These are phyloP conservation scores for Urosaurus nigricauda DNA, from an alignment of 2,797 vertebrate species.

Conservation along the genomic window DNA sequence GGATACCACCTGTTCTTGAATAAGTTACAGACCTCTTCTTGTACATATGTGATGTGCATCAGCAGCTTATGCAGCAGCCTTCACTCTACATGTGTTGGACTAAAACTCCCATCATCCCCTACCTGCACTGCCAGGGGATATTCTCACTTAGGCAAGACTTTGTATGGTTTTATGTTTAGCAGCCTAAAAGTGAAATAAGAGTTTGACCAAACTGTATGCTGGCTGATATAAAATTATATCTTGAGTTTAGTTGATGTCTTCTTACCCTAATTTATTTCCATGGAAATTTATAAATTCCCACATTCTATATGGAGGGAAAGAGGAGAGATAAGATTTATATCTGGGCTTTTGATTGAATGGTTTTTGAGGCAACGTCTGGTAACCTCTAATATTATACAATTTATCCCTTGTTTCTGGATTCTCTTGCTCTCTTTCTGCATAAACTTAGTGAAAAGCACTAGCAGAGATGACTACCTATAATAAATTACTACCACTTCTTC, in stretches of 20 bases:
- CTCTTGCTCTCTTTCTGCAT: neutral
- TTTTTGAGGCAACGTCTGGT: neutral
- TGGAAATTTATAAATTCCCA: neutral
- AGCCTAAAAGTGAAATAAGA: neutral
- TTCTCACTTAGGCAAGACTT: neutral
- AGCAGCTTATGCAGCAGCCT: neutral
- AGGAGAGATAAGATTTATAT: neutral
- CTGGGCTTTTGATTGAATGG: neutral
- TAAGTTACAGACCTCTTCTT: neutral
- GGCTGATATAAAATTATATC: fast-evolving
- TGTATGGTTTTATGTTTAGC: neutral
- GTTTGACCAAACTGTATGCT: conserved; percentile 38
- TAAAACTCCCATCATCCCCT: neutral
- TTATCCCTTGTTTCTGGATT: neutral
- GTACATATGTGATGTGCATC: neutral
- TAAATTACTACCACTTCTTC: neutral
- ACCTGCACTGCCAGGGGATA: neutral
- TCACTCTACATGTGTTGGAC: neutral
- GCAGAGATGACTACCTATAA: neutral
- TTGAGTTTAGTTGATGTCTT: neutral
- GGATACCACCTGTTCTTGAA: neutral
- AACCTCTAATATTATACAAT: neutral
- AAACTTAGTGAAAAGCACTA: neutral
- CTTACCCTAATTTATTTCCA: neutral
- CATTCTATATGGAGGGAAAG: neutral